Base-by-base conservation (phyloP, 1,140 invertebrate genomes). In the Calephelis virginiensis region DNA sequence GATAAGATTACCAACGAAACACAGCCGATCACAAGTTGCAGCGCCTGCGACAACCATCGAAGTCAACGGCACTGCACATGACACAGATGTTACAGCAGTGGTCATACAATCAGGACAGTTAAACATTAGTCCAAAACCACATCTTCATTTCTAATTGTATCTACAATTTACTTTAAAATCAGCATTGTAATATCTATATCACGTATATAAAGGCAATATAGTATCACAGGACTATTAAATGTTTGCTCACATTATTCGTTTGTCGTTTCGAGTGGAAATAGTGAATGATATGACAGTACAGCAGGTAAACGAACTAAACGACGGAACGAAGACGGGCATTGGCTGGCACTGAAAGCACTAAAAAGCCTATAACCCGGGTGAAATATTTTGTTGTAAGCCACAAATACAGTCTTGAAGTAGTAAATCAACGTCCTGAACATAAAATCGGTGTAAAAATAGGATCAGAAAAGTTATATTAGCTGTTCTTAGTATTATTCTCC, bases 1-100 rank as follows among this genome's bases (percentile, higher is more conserved):
- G 87, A 90, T 90, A 90, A 90, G 87, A 88, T 87, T 89, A 87
- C 80, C 76, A 69, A 64, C 74, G 73, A 72, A 73, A 53, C 75
- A 71, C 61, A 70, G 78, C 74, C 73, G 69, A 70, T 72, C 70
- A 43, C 61, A 70, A 65, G 48, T 68, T 59, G 70, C 69, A 64
- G 64, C 67, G 62, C 50, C 67, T 65, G 61, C 50, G 63, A 40
- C 50, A 56, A 46, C 50, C 63, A 37, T 56, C 11, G 17, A 53
- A 53, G 14, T 8, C 13, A 50, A 14, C 48, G 48, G 7, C 49
- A 56, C 11, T 10, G 37, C 56, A 38, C 12, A 59, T 56, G 14
- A 50, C 40, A 6, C 1, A 11, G 53, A 56, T 1, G 6, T 7
- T n/a, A 8, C 6, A 6, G 0, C 11, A 7, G 28, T 10, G 37